A percentile compares a stretch with the other conserved stretches of the same genome.
Conservation (phyloP, 2,113 vertebrate species). For the Okapia johnstoni region DNA sequence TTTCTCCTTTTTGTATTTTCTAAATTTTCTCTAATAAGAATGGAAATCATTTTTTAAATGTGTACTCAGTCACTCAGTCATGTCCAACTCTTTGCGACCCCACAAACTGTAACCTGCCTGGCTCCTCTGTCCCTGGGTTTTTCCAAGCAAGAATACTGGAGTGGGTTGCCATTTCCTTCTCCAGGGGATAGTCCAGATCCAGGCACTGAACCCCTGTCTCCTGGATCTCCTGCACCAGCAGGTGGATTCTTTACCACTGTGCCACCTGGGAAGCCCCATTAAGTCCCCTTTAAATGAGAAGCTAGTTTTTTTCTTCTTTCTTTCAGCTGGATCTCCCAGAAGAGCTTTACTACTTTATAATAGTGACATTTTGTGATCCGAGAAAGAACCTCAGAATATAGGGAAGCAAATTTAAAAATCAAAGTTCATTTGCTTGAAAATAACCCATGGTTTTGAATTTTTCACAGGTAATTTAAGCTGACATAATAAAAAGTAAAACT, state of each 20-base stretch:
- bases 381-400: neutral
- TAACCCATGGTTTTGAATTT: neutral
- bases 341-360: neutral
- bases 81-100: neutral
- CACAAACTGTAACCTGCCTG: neutral
- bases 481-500: neutral
- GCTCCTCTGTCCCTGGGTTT: neutral
- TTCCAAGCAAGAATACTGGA: neutral
- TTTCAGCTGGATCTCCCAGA: neutral
- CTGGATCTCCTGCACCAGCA: neutral
- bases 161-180: neutral
- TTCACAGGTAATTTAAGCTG: neutral
- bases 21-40: neutral
- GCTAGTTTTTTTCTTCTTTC: neutral
- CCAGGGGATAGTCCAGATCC: neutral
- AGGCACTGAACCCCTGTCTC: neutral
- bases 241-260: neutral
- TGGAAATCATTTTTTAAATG: neutral
- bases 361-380: neutral
- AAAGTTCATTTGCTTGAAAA: neutral
- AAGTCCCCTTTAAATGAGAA: neutral
- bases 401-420: neutral
- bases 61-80: neutral
- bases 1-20: neutral
- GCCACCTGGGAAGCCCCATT: neutral